Base-by-base conservation (phyloP, 2,113 vertebrate genomes). In the Chaetorhynchus papuensis region DNA sequence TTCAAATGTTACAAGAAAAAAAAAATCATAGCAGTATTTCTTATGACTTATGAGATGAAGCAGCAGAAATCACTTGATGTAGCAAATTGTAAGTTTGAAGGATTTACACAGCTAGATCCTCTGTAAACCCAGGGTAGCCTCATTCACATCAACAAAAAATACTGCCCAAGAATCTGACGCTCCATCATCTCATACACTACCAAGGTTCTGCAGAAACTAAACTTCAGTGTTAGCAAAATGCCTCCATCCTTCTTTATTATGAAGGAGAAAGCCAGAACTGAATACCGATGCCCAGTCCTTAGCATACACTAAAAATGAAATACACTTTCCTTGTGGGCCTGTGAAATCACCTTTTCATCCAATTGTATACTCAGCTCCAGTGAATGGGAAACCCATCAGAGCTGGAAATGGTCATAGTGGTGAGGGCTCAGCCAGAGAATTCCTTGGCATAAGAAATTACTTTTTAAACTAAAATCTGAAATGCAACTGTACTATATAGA, bases 241-340 rank as follows among this genome's bases (percentile, higher is more conserved):
- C 49, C 41, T 87, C 81, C 72, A 89, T 64, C 69, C 72, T 45
- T 94, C 91, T 96, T 87, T 82, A 26, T 84, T 93, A 87, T 17
- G 53, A 90, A 61, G 75, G 37, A 87, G 88, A 87, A 94, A 89
- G 57, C 72, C 88, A 86, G 86, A 86, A 89, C 35, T 39, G 72
- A 47, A 79, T 80, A 86, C 42, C 0, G 0, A 64, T 53, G 85
- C 31, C 89, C 80, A 87, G 35, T 9, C 76, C 57, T 93, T 23
- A 90, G 44, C 52, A 77, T 41, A 74, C 22, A 56, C 60, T 96
- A 90, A 93, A 95, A 95, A 87, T 77, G 52, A 94, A 90, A 93
- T 57, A 88, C 19, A 18, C 27, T 63, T 87, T 65, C 26, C 71
- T 41, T 64, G 75, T 52, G 39, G 27, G 30, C 39, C 68, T 37